Percentiles rank a stretch among this genome's conserved stretches.
Evolutionary conservation across 2,113 vertebrate genomes (phyloP).

Genomic region (Neopipo cinnamomea): DNA sequence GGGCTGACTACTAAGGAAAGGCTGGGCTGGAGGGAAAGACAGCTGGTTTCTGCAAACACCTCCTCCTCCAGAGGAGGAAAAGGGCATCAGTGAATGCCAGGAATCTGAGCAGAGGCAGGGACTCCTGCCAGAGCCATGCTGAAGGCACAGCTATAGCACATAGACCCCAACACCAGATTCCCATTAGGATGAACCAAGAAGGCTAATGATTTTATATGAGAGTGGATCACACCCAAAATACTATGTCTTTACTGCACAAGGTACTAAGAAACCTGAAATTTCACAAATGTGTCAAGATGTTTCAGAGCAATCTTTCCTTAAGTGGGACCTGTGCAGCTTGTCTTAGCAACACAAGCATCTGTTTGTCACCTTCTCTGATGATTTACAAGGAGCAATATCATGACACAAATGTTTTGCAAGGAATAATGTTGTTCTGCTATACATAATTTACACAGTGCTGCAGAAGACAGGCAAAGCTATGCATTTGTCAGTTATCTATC

Average conservation of each 20-base stretch:
- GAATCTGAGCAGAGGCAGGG: background rate
- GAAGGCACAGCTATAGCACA: background rate
- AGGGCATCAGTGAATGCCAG: background rate
- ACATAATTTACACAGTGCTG: background rate
- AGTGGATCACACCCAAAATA: background rate
- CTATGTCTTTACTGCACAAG: background rate
- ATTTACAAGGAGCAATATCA: background rate
- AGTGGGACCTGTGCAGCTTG: background rate
- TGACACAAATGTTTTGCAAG: constrained; percentile 1
- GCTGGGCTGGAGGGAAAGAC: background rate
- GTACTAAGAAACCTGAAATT: background rate
- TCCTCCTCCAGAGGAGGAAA: background rate
- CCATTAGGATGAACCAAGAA: background rate
- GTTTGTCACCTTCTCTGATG: background rate
- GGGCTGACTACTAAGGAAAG: background rate
- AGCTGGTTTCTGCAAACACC: background rate
- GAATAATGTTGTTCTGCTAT: background rate
- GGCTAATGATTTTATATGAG: background rate
- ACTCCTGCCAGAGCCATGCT: background rate
- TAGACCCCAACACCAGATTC: background rate
- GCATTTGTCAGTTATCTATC: fast-evolving
- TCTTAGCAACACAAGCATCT: background rate
- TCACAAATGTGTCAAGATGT: background rate
- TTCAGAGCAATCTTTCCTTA: background rate
- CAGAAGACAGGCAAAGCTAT: background rate